Evolutionary conservation across 1,140 invertebrate species (phyloP), one percentile per base, ranked within the genome.

Genomic region (Calosoma granatense): DNA sequence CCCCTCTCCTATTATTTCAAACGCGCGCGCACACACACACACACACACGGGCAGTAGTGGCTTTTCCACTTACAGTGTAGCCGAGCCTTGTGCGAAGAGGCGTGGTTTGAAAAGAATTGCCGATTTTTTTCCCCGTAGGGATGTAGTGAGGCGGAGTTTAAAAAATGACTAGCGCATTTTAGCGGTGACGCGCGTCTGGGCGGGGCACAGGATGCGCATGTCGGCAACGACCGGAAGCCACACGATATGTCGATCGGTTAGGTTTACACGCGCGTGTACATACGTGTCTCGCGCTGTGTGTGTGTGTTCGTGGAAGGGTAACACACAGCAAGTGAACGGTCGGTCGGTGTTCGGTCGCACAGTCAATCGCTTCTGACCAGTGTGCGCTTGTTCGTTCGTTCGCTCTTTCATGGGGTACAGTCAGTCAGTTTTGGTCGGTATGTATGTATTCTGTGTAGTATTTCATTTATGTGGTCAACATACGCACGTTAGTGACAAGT

Each of bases 221-320:
- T 47, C 41, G 41, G 17, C 9, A 4, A n/a, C 9, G 3, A 47
- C 9, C 41, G 41, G 41, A 47, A 47, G 41, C 41, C 41, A 17
- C 41, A 47, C 41, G 41, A 36, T 47, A 47, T 47, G 41, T 47
- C 41, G 41, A 47, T 47, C 41, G 41, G 26, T 36, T n/a, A n/a
- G n/a, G n/a, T n/a, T n/a, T n/a, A n/a, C n/a, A n/a, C n/a, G n/a
- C n/a, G n/a, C n/a, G n/a, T n/a, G n/a, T n/a, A n/a, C n/a, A n/a
- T n/a, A n/a, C n/a, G n/a, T n/a, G n/a, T n/a, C n/a, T n/a, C n/a
- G n/a, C n/a, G n/a, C n/a, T n/a, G n/a, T n/a, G n/a, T n/a, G n/a
- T n/a, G n/a, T n/a, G n/a, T n/a, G n/a, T n/a, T n/a, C n/a, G n/a
- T n/a, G n/a, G n/a, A n/a, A n/a, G n/a, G n/a, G n/a, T n/a, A n/a